A percentile compares a stretch with the other conserved stretches of the same genome.
phyloP scores from a whole-genome alignment of 1,140 invertebrate species.

The Hyposmocoma kahamanoa region DNA sequence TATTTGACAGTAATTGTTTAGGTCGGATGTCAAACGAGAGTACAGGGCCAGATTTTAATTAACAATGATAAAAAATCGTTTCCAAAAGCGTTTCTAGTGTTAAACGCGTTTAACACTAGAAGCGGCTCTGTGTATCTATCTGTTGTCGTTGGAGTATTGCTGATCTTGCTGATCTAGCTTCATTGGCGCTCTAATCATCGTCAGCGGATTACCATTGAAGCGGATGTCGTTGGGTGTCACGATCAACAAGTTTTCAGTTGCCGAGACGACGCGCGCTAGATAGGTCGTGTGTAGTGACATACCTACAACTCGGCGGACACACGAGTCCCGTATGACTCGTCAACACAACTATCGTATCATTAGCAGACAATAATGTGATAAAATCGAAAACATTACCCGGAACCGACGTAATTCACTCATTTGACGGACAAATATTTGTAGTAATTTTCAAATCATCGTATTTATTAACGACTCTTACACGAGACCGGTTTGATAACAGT shows the following conservation, averaged over 20 bases:
- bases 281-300: neutral
- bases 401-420: constrained; percentile 17
- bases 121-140: no score
- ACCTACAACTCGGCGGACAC: no score
- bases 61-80: no score
- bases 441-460: constrained; percentile 19
- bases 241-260: neutral
- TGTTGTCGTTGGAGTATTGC: constrained; percentile 10
- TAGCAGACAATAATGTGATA: constrained; percentile 22
- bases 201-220: constrained; percentile 40
- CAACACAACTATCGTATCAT: constrained; percentile 28
- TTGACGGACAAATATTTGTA: constrained; percentile 21
- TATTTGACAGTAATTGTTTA: no score
- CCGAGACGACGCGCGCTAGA: neutral
- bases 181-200: constrained; percentile 20
- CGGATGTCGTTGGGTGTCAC: constrained; percentile 24
- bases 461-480: neutral
- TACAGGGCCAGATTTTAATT: no score
- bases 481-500: constrained; percentile 1
- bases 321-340: constrained; percentile 22
- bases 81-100: no score
- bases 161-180: constrained; percentile 25
- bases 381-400: constrained; percentile 38
- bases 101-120: no score
- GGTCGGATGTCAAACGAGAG: no score